phyloP scores from a whole-genome alignment of 1,140 invertebrate genomes.

The Antheraea pernyi region DNA sequence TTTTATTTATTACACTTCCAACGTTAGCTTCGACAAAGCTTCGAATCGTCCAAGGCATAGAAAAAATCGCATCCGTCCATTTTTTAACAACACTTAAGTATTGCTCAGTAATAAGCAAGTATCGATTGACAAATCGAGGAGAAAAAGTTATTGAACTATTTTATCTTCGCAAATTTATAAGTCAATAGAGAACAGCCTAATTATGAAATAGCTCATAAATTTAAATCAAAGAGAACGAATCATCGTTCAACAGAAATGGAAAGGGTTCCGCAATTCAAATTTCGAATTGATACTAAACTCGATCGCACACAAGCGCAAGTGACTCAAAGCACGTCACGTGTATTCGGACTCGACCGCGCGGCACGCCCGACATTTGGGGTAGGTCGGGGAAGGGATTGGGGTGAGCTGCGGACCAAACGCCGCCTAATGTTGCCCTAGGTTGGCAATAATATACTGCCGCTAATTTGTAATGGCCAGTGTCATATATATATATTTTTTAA shows the following conservation, averaged over 20 bases:
- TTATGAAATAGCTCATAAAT: too few species aligned
- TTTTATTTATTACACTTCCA: too few species aligned
- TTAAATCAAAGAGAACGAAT: too few species aligned
- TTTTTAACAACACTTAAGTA: too few species aligned
- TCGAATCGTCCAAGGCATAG: too few species aligned
- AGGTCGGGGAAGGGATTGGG: constrained; percentile 66
- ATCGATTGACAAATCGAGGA: too few species aligned
- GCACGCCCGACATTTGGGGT: constrained; percentile 50
- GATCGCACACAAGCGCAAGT: constrained; percentile 37
- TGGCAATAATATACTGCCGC: constrained; percentile 50
- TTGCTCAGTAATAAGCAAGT: too few species aligned
- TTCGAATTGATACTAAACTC: neutral
- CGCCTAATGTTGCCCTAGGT: constrained; percentile 72
- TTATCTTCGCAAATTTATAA: too few species aligned
- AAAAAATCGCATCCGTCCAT: too few species aligned
- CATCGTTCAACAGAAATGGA: neutral
- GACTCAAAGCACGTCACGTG: constrained; percentile 10
- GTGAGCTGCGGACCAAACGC: constrained; percentile 34
- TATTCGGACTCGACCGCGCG: constrained; percentile 15
- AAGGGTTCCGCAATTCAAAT: neutral
- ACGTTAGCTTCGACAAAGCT: too few species aligned
- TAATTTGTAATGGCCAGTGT: constrained; percentile 6
- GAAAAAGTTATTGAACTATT: too few species aligned
- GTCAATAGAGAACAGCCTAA: too few species aligned
- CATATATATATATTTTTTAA: neutral